Evolutionary conservation across 2,113 vertebrate genomes (phyloP), one percentile per base, ranked within the genome.

Genomic region (Alligator mississippiensis): DNA sequence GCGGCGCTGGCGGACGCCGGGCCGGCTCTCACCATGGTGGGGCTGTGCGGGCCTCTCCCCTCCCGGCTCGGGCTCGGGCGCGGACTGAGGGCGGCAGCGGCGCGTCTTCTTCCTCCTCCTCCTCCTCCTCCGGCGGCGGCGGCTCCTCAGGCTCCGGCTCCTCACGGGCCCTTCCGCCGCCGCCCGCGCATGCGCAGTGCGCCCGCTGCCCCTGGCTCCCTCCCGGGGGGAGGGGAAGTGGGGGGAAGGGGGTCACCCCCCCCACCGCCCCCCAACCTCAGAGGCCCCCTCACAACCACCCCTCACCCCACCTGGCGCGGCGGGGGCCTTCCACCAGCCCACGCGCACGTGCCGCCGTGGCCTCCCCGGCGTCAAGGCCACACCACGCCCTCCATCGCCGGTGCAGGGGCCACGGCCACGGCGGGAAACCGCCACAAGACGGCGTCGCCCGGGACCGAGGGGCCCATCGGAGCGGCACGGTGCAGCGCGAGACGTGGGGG

Each of bases 181-280:
- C 97, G 97, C 97, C 97, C 97, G 98, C 97, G 98, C 98, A 98
- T 99, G 98, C 98, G 98, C 98, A 98, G 96, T 98, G 96, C 94
- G 94, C 9, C 47, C 47, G 47, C 47, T 47, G 47, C 24, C n/a
- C 77, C 80, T 59, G 82, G 80, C 63, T 64, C 77, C 60, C 59
- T 7, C 59, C 66, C 5, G 8, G 25, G 22, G 22, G 8, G 55
- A n/a, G 16, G 22, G 55, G 3, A 62, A 58, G 9, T 1, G 4
- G 28, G 27, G 24, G 22, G 38, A 74, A 34, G 62, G 30, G 75
- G 58, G 34, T 34, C 34, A 34, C 34, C 34, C 28, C 34, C 59
- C 11, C n/a, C 27, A 6, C 28, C 21, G 22, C 28, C 10, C 10
- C 63, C n/a, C n/a, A 24, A 75, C 18, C 11, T 11, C 15, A 22